Conservation (phyloP, 2,797 vertebrate species). For the Octomys mimax region DNA sequence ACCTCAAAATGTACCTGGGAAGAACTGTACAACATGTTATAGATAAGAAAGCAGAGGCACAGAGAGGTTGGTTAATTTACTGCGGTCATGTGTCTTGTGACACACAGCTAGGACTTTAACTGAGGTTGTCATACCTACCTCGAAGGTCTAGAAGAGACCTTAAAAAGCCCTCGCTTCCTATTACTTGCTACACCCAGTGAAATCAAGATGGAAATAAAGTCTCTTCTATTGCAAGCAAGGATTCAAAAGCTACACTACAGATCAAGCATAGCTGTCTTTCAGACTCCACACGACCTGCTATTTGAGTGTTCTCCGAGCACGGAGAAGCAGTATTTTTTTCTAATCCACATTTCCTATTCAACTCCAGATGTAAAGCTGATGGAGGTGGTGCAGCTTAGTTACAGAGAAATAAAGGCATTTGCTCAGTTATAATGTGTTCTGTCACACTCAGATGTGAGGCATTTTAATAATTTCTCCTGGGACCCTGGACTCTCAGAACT, state of each 20-base stretch:
- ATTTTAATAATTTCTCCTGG: constrained; percentile 55
- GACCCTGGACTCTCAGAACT: constrained; percentile 17
- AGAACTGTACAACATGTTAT: constrained; percentile 14
- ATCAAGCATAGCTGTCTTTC: constrained; percentile 63
- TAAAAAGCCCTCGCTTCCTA: constrained; percentile 62
- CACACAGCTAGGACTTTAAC: constrained; percentile 12
- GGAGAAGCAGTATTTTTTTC: constrained; percentile 25
- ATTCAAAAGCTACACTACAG: constrained; percentile 66
- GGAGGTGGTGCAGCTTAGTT: constrained; percentile 37
- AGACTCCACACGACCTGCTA: constrained; percentile 6
- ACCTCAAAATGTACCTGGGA: constrained; percentile 42
- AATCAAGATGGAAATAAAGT: constrained; percentile 57
- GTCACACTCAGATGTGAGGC: constrained; percentile 47
- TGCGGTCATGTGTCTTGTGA: background rate
- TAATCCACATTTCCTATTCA: constrained; percentile 50
- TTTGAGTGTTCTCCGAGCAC: constrained; percentile 54
- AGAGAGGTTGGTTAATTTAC: constrained; percentile 52
- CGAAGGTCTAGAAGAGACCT: constrained; percentile 46
- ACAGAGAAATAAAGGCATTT: constrained; percentile 63
- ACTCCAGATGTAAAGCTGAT: constrained; percentile 53
- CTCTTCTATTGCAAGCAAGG: constrained; percentile 42
- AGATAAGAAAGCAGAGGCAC: constrained; percentile 26
- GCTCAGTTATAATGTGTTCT: constrained; percentile 40
- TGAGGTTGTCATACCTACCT: background rate
- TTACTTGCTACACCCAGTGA: constrained; percentile 57